Conservation (phyloP, 1,140 invertebrate species). For the Belonocnema kinseyi region DNA sequence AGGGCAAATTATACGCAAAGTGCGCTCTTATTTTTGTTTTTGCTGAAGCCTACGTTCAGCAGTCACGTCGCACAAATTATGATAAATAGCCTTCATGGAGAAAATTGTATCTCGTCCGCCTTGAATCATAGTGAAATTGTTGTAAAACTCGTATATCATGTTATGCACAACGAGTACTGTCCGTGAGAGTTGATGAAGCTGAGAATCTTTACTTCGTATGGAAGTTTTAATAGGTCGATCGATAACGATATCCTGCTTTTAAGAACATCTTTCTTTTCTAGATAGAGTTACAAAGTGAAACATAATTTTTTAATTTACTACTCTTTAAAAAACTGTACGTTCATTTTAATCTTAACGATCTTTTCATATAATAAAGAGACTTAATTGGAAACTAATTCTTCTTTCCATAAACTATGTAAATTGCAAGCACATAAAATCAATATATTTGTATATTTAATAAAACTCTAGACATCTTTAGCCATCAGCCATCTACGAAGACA, state of each 20-base stretch:
- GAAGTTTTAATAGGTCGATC: neutral
- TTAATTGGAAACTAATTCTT: too few relatives aligned
- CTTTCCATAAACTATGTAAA: too few relatives aligned
- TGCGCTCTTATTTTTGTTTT: neutral
- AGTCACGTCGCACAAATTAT: neutral
- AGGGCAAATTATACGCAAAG: neutral
- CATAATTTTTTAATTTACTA: too few relatives aligned
- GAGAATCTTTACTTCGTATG: neutral
- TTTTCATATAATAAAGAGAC: too few relatives aligned
- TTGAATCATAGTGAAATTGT: slow-evolving; percentile 3
- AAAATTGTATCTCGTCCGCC: slow-evolving; percentile 5
- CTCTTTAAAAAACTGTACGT: too few relatives aligned
- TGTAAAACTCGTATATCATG: neutral
- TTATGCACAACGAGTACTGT: neutral
- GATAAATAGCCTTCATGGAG: slow-evolving; percentile 10
- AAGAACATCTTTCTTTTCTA: neutral
- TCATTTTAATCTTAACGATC: too few relatives aligned
- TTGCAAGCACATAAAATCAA: too few relatives aligned
- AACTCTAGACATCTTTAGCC: too few relatives aligned
- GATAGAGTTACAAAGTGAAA: too few relatives aligned
- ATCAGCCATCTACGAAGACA: too few relatives aligned
- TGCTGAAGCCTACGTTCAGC: neutral
- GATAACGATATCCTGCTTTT: neutral
- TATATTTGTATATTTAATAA: too few relatives aligned
- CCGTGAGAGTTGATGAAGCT: neutral